These are phyloP conservation scores for Xestia sexstrigata DNA, from an alignment of 2,888 invertebrate genomes.

Conservation along the genomic window DNA sequence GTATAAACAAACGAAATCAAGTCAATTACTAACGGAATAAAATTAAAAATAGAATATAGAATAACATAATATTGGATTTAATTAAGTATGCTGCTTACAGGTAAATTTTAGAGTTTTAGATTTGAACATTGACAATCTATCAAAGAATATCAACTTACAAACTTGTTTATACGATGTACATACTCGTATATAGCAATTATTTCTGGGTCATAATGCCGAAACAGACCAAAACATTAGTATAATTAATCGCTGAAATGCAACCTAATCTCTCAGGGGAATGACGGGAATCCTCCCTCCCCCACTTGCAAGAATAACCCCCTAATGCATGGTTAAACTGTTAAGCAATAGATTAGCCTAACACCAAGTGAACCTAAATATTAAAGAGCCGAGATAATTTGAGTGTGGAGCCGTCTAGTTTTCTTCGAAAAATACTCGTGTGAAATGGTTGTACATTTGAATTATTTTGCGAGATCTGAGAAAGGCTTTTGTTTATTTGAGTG, in stretches of 20 bases:
- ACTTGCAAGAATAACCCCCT: conserved; percentile 44
- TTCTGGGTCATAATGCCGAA: conserved; percentile 37
- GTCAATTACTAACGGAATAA: no score
- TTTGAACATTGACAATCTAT: no score
- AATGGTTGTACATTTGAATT: conserved; percentile 31
- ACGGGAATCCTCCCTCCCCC: conserved; percentile 21
- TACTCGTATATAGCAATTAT: conserved; percentile 15
- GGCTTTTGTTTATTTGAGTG: conserved; percentile 22
- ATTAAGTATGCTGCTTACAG: no score
- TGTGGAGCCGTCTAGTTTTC: conserved; percentile 38
- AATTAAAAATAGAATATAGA: no score
- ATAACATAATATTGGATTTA: no score
- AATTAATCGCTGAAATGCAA: conserved; percentile 59
- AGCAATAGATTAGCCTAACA: conserved; percentile 51
- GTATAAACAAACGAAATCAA: no score
- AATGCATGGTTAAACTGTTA: conserved; percentile 55
- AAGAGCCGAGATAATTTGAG: conserved; percentile 52
- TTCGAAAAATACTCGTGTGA: conserved; percentile 31
- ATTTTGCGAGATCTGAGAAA: conserved; percentile 20
- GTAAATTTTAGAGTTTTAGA: no score
- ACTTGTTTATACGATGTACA: background rate
- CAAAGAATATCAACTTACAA: background rate
- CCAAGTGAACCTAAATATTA: conserved; percentile 54
- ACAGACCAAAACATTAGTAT: conserved; percentile 57
- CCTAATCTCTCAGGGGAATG: conserved; percentile 58